Conservation (phyloP, 2,113 vertebrate species). For the Erythrocercus mccallii region DNA sequence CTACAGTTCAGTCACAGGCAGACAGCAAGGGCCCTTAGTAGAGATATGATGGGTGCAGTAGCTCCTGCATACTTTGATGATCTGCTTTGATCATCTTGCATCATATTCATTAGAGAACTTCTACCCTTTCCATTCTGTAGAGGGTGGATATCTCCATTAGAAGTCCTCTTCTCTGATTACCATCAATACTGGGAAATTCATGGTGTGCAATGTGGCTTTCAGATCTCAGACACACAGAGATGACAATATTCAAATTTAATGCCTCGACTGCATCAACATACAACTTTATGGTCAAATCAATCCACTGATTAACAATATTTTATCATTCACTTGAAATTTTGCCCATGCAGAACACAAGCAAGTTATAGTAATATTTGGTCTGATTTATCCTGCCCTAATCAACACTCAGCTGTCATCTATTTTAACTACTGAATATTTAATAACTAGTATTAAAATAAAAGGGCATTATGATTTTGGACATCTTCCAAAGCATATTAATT, state of each 20-base stretch:
- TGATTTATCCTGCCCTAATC: background rate
- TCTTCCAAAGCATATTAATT: background rate
- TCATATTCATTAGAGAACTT: conserved; percentile 14
- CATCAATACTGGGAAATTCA: background rate
- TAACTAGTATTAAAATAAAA: background rate
- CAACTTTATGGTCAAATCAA: conserved; percentile 36
- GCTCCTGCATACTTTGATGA: background rate
- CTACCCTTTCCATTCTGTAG: background rate
- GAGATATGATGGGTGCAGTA: background rate
- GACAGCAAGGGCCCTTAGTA: background rate
- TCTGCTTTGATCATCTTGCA: background rate
- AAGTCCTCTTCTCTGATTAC: background rate
- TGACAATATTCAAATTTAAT: conserved; percentile 15
- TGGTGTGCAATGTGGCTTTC: background rate
- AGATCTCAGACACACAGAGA: background rate
- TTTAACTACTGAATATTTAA: background rate
- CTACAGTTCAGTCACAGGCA: background rate
- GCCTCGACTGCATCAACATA: background rate
- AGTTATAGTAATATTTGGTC: background rate
- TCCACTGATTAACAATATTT: conserved; percentile 34
- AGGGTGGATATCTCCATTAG: background rate
- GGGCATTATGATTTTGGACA: background rate
- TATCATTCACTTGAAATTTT: conserved; percentile 9
- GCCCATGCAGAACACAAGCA: background rate
- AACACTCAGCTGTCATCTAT: background rate